Conservation (phyloP, 2,888 invertebrate genomes). For the Athetis lepigone region DNA sequence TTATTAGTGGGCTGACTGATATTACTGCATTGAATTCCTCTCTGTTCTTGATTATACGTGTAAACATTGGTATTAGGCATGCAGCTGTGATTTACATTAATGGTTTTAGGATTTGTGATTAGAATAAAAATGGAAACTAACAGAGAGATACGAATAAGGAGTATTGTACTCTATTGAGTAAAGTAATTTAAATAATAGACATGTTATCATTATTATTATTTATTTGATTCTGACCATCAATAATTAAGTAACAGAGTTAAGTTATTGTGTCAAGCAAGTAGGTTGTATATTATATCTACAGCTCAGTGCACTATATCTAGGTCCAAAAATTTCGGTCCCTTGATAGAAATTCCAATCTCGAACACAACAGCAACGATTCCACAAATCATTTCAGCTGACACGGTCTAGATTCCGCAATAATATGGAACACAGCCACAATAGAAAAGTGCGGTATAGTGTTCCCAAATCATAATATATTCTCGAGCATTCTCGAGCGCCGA, state of each 20-base stretch:
- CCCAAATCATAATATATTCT: conserved; percentile 49
- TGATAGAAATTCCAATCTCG: conserved; percentile 29
- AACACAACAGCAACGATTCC: conserved; percentile 5
- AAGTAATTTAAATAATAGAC: too few species aligned
- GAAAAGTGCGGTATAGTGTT: conserved; percentile 35
- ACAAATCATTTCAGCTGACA: conserved; percentile 50
- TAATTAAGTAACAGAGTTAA: too few species aligned
- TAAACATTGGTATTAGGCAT: too few species aligned
- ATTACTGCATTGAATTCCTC: background rate
- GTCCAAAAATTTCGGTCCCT: background rate
- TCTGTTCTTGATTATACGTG: too few species aligned
- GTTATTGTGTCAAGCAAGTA: background rate
- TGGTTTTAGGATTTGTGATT: too few species aligned
- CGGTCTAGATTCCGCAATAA: conserved; percentile 45
- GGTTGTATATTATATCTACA: background rate
- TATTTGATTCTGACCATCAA: background rate
- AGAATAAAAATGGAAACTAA: too few species aligned
- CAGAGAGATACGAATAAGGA: too few species aligned
- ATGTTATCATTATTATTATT: background rate
- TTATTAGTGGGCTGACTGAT: background rate
- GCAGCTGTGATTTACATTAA: too few species aligned
- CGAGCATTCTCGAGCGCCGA: conserved; percentile 57
- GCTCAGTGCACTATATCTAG: background rate
- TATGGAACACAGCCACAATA: conserved; percentile 56
- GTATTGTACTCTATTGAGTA: too few species aligned